Percentiles rank a stretch among this genome's conserved stretches.
Conservation (phyloP, 2,888 invertebrate species). For the Rhagium mordax region DNA sequence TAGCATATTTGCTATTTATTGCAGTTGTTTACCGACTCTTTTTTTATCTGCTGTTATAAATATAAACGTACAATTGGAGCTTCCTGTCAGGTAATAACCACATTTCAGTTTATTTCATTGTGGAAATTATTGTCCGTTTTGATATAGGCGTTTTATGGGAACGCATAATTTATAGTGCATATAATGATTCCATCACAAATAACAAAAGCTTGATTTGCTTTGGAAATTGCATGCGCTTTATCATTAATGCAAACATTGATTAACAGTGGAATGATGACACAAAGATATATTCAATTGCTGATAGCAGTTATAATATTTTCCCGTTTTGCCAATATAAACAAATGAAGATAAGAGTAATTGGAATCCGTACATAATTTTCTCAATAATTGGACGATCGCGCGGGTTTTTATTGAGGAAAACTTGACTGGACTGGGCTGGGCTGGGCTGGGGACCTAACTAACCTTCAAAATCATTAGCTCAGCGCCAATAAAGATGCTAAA, state of each 20-base stretch:
- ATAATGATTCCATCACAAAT: neutral
- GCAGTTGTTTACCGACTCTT: neutral
- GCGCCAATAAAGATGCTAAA: no score
- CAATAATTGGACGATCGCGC: no score
- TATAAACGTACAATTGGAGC: neutral
- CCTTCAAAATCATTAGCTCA: no score
- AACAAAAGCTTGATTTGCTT: neutral
- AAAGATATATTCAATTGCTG: neutral
- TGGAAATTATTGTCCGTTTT: neutral
- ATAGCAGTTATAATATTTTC: neutral
- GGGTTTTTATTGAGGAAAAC: no score
- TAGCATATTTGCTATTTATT: neutral
- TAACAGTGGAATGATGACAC: neutral
- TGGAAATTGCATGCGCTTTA: neutral
- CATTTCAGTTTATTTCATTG: neutral
- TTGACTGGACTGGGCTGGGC: no score
- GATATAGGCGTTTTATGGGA: neutral
- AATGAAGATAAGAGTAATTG: no score
- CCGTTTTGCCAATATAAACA: no score
- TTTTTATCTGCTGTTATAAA: neutral
- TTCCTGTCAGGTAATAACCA: neutral
- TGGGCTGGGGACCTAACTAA: no score
- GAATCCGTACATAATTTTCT: no score
- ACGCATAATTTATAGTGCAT: neutral
- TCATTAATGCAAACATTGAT: neutral